Evolutionary conservation across 30 jellyfish, hydroid and myxozoan species (phyloP), one percentile per base, ranked within the genome.

Genomic region (Turritopsis rubra): DNA sequence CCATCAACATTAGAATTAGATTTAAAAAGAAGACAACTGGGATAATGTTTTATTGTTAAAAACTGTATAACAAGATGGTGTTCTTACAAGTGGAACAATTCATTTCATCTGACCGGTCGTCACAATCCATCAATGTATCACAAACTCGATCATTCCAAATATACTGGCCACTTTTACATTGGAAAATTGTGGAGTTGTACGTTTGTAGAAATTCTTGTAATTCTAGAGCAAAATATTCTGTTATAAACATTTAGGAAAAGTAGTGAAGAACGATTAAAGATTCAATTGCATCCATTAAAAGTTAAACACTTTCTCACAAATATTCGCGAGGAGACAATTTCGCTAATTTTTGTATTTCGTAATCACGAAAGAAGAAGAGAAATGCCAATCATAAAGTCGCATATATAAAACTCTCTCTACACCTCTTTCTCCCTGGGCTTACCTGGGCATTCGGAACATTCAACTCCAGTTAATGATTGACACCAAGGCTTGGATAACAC

Each of bases 371-470:
- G n/a, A n/a, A n/a, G n/a, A n/a, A n/a, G n/a, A n/a, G n/a, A n/a
- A n/a, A n/a, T n/a, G n/a, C n/a, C n/a, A n/a, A n/a, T n/a, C n/a
- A n/a, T n/a, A n/a, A n/a, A n/a, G n/a, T n/a, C n/a, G n/a, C n/a
- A n/a, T n/a, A n/a, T n/a, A n/a, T n/a, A n/a, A n/a, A n/a, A n/a
- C n/a, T n/a, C n/a, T n/a, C n/a, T n/a, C n/a, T n/a, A n/a, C n/a
- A n/a, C n/a, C n/a, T n/a, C n/a, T n/a, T n/a, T n/a, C n/a, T n/a
- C 0, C 73, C 21, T 60, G 0, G 73, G 19, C 91, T 16, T 23
- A 85, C 93, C 93, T 28, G 93, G 93, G 31, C 93, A 85, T 28
- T 60, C 52, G 0, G 88, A 87, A 60, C 93, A 85, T 71, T 21
- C 60, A 7, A 18, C n/a, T 8, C 28, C 18, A 29, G 85, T n/a